A percentile compares a stretch with the other conserved stretches of the same genome.
Conservation (phyloP, 2,888 invertebrate species). For the Volucella zonaria region DNA sequence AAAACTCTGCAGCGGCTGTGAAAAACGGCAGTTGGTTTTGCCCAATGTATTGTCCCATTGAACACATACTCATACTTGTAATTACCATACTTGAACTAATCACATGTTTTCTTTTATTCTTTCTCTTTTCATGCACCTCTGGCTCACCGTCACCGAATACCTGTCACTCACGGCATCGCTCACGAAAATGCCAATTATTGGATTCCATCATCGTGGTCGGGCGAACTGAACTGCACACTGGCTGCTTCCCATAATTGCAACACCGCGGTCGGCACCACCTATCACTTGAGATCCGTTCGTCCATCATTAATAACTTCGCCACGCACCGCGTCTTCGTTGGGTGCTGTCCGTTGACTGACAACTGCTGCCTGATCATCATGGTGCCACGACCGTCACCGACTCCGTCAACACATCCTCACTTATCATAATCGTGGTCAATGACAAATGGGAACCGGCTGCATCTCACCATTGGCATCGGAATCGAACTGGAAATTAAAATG, state of each 20-base stretch:
- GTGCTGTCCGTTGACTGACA: constrained; percentile 70
- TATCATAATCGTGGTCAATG: constrained; percentile 73
- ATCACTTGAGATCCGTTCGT: constrained; percentile 22
- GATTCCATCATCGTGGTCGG: constrained; percentile 65
- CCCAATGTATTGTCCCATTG: not conserved
- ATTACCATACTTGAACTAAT: constrained; percentile 70
- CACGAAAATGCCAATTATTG: constrained; percentile 72
- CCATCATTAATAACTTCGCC: constrained; percentile 71
- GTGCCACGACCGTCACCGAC: constrained; percentile 66
- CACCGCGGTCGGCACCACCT: constrained; percentile 17
- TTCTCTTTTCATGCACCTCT: constrained; percentile 68
- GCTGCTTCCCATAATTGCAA: constrained; percentile 72
- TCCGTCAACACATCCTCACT: constrained; percentile 74
- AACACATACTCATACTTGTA: constrained; percentile 9
- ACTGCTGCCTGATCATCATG: constrained; percentile 71
- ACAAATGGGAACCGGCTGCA: constrained; percentile 74
- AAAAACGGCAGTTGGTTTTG: constrained; percentile 66
- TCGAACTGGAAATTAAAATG: constrained; percentile 63
- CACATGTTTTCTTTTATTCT: constrained; percentile 64
- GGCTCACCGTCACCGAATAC: constrained; percentile 60
- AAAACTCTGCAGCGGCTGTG: constrained; percentile 21
- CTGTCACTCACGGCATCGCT: constrained; percentile 71
- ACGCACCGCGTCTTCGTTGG: constrained; percentile 67
- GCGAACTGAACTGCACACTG: constrained; percentile 66
- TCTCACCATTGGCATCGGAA: constrained; percentile 28